Evolutionary conservation across 2,888 invertebrate species (phyloP).

Genomic region (Cataglyphis rosenhaueri): DNA sequence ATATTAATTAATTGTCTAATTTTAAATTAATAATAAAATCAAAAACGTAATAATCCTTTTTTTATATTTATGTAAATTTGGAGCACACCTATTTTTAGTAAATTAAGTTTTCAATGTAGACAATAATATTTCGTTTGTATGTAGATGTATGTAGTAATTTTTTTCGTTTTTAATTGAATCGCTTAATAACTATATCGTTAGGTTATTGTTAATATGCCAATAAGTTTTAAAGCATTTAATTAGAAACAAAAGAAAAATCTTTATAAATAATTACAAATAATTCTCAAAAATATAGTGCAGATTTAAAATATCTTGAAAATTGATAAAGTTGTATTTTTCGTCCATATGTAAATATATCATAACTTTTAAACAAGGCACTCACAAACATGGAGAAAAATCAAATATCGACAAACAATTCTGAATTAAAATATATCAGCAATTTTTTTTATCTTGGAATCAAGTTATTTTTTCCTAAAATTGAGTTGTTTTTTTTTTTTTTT

Average conservation of each 20-base stretch:
- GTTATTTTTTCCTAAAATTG: background rate
- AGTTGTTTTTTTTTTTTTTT: background rate
- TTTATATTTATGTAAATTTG: background rate
- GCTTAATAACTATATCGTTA: background rate
- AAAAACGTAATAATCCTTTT: background rate
- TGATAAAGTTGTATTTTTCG: background rate
- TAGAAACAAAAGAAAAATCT: background rate
- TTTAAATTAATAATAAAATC: background rate
- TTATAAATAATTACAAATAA: background rate
- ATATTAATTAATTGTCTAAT: conserved; percentile 3
- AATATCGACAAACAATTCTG: background rate
- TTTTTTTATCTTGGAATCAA: background rate
- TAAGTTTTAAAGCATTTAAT: background rate
- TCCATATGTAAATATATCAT: background rate
- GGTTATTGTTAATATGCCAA: background rate
- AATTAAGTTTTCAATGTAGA: background rate
- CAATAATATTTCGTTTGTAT: background rate
- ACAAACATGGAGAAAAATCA: background rate
- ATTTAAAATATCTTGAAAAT: background rate
- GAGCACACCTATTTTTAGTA: background rate
- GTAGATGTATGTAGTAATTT: background rate
- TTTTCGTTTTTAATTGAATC: background rate
- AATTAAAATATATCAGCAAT: background rate
- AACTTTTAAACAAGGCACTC: no score
- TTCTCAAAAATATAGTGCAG: background rate